Percentiles rank a stretch among this genome's conserved stretches.
phyloP scores from a whole-genome alignment of 92 coral and sea anemone species.

The Phenganax subtilis region DNA sequence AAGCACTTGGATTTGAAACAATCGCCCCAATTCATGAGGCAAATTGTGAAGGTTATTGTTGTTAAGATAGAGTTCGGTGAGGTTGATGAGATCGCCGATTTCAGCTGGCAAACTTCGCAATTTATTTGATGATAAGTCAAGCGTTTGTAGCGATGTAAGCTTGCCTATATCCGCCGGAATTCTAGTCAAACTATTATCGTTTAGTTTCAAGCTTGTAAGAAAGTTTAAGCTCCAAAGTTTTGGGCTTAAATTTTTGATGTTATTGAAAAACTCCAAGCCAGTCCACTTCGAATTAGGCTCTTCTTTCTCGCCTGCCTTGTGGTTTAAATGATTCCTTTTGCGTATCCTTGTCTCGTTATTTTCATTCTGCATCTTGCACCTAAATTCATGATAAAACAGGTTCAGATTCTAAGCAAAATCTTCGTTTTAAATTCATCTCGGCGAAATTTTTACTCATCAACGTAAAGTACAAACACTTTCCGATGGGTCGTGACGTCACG shows the following conservation, averaged over 20 bases:
- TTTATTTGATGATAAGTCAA: slow-evolving; percentile 94
- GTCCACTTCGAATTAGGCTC: slow-evolving; percentile 91
- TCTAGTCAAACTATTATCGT: slow-evolving; percentile 91
- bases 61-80: slow-evolving; percentile 95
- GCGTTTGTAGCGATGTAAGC: slow-evolving; percentile 78
- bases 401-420: slow-evolving; percentile 52
- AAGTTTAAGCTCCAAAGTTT: slow-evolving; percentile 96
- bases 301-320: slow-evolving; percentile 89
- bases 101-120: slow-evolving; percentile 98
- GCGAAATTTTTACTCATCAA: slow-evolving; percentile 52
- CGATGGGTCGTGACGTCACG: slow-evolving; percentile 50
- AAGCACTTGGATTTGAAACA: slow-evolving; percentile 95
- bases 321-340: slow-evolving; percentile 82
- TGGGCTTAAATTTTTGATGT: slow-evolving; percentile 98
- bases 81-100: slow-evolving; percentile 99
- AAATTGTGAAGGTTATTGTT: slow-evolving; percentile 83
- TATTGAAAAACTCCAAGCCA: slow-evolving; percentile 96
- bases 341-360: slow-evolving; percentile 67
- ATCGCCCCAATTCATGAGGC: slow-evolving; percentile 98
- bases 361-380: slow-evolving; percentile 92
- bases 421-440: slow-evolving; percentile 29
- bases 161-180: slow-evolving; percentile 94
- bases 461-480: slow-evolving; percentile 44
- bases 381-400: slow-evolving; percentile 78
- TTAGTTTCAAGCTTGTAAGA: slow-evolving; percentile 84